Conservation (phyloP, 2,113 vertebrate genomes). For the Agapornis roseicollis region DNA sequence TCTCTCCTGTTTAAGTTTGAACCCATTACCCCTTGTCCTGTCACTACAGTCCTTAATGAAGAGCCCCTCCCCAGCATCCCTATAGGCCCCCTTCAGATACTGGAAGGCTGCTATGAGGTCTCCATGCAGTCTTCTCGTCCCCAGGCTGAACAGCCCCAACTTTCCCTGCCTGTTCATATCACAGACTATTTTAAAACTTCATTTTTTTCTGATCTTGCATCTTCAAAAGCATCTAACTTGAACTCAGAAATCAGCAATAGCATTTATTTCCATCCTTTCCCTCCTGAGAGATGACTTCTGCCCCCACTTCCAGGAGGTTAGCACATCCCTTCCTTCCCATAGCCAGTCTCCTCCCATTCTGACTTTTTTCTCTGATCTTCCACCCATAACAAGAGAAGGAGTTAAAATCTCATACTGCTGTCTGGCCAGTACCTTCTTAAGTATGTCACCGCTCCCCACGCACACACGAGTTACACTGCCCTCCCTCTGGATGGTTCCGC, state of each 20-base stretch:
- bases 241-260: not conserved
- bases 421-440: not conserved
- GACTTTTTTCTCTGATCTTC: not conserved
- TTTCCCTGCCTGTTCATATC: no score
- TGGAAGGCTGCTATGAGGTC: no score
- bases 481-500: slow-evolving; percentile 31
- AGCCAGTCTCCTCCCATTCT: not conserved
- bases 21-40: no score
- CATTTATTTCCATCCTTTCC: not conserved
- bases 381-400: not conserved
- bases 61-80: no score
- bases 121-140: no score
- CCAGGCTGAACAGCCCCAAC: no score
- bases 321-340: not conserved
- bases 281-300: not conserved
- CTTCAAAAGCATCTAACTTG: not conserved
- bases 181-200: not conserved
- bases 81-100: no score
- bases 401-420: not conserved
- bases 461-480: not conserved
- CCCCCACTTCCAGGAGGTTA: not conserved
- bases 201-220: not conserved
- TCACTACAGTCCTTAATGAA: no score
- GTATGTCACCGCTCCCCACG: not conserved
- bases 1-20: no score